These are phyloP conservation scores for Oxystoma pomonae DNA, from an alignment of 2,888 invertebrate species.

Conservation along the genomic window DNA sequence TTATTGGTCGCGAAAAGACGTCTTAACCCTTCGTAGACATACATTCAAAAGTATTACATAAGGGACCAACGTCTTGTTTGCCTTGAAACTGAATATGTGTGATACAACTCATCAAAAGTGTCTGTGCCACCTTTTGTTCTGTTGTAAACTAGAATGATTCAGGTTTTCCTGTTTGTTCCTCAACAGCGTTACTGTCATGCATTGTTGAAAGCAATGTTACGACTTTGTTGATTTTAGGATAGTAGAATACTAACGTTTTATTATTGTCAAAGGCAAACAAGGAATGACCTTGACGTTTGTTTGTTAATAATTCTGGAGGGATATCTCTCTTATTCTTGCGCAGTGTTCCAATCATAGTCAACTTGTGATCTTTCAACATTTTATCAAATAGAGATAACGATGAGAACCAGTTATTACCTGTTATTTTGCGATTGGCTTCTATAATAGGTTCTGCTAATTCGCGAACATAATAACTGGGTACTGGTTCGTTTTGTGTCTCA, in stretches of 20 bases:
- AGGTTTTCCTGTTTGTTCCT: neutral
- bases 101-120: neutral
- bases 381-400: neutral
- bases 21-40: too few relatives aligned
- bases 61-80: neutral
- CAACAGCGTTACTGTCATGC: neutral
- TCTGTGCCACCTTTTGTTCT: neutral
- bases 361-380: neutral
- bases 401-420: neutral
- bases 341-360: neutral
- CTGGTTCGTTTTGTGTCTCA: neutral
- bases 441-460: too few relatives aligned
- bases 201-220: neutral
- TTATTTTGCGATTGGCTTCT: neutral
- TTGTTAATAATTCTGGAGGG: too few relatives aligned
- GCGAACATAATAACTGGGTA: neutral
- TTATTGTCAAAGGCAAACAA: neutral
- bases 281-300: neutral
- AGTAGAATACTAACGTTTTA: neutral
- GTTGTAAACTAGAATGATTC: neutral
- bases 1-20: too few relatives aligned
- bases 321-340: neutral
- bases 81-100: neutral
- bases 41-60: too few relatives aligned
- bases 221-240: neutral